Conservation (phyloP, 2,113 vertebrate species). For the Ciconia boyciana region DNA sequence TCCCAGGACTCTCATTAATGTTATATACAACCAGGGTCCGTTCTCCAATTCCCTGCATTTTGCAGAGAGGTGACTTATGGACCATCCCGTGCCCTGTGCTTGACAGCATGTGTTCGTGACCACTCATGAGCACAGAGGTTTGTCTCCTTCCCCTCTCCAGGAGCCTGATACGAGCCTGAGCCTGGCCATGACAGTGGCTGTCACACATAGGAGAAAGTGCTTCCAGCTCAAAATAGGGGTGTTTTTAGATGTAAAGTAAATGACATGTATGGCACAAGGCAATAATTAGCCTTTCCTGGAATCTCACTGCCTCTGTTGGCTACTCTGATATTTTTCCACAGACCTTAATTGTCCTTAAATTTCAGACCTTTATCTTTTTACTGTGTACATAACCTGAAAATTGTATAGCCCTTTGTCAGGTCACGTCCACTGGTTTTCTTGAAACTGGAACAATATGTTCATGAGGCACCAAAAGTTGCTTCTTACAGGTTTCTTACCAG, state of each 20-base stretch:
- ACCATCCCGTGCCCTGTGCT: not conserved
- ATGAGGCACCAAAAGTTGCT: not conserved
- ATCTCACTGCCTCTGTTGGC: not conserved
- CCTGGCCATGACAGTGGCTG: not conserved
- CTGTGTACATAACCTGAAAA: not conserved
- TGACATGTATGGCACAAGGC: not conserved
- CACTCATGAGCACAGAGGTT: not conserved
- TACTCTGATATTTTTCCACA: not conserved
- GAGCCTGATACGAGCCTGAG: not conserved
- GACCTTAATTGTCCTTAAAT: not conserved
- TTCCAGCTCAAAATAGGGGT: not conserved
- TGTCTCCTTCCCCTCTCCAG: not conserved
- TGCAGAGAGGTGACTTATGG: not conserved
- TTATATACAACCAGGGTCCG: not conserved
- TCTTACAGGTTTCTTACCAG: not conserved
- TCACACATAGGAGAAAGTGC: not conserved
- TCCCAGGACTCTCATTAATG: not conserved
- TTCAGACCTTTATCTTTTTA: not conserved
- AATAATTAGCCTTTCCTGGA: not conserved
- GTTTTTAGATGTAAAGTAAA: not conserved
- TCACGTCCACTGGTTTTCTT: not conserved
- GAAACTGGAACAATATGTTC: not conserved
- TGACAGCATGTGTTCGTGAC: not conserved
- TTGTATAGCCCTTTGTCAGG: not conserved
- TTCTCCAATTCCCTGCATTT: not conserved